Base-by-base conservation (phyloP, 2,888 invertebrate species). In the Rhorus exstirpatorius region DNA sequence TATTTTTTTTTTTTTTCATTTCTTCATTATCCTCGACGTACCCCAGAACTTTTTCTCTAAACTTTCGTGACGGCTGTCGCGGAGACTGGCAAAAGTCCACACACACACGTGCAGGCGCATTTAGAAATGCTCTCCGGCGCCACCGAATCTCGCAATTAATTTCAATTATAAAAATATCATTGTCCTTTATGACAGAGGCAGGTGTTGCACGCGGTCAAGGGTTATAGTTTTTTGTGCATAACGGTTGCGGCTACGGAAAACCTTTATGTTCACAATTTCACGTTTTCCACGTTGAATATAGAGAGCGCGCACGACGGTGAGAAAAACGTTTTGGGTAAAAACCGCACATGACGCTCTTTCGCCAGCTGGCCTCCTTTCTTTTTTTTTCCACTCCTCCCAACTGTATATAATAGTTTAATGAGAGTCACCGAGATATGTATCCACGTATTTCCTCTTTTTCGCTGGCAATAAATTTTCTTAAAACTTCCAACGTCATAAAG, bases 161-260 rank as follows among this genome's bases (percentile, higher is more conserved):
- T 93, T 92, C 91, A 92, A 93, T 93, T 93, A 93, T 92, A 93
- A 92, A 92, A 93, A 91, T 92, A 92, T 93, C 90, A 92, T 90
- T 90, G 90, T 88, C 91, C 90, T 91, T 92, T 92, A 91, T 89
- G 90, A 86, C 88, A 83, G 85, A 83, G 87, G 89, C 92, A 92
- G 92, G 90, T 92, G 92, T 84, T 77, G 51, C 83, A 86, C 87
- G 90, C 86, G 92, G 92, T 91, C 90, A 91, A 87, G 88, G 92
- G 91, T 91, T 86, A 91, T 86, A 53, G 78, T 81, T 88, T 90
- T 89, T 90, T 87, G 65, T 67, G 38, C 68, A 19, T 41, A 71
- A 46, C 21, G 51, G 17, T 21, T 44, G 55, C n/a, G 38, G 26
- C 14, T 24, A 26, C 21, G 58, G n/a, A 38, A 79, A 79, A 79